Evolutionary conservation across 2,113 vertebrate species (phyloP).

Genomic region (Cynopterus brachyotis): DNA sequence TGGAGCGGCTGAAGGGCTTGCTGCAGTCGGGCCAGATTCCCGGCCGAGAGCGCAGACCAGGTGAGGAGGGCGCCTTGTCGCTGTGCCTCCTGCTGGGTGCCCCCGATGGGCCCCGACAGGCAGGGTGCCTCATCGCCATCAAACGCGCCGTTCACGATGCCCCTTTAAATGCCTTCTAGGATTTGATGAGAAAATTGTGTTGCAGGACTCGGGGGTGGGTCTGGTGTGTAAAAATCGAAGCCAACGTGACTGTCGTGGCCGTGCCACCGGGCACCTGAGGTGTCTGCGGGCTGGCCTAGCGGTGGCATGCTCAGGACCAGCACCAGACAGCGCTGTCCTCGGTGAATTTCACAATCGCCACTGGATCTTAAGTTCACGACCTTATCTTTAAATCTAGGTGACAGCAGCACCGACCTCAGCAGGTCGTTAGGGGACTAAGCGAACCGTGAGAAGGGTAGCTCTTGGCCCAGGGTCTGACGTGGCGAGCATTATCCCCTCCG

Average conservation of each 20-base stretch:
- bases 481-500: neutral
- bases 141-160: neutral
- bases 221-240: neutral
- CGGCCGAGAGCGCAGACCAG: conserved; percentile 90
- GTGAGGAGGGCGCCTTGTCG: conserved; percentile 71
- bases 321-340: neutral
- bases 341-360: neutral
- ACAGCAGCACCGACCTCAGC: neutral
- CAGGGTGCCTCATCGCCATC: neutral
- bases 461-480: neutral
- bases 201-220: neutral
- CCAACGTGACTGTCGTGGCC: neutral
- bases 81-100: no score
- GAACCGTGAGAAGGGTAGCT: no score
- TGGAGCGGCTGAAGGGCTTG: conserved; percentile 94
- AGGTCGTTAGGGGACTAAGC: neutral
- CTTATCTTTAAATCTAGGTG: neutral
- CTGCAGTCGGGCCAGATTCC: conserved; percentile 97
- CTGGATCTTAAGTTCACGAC: neutral
- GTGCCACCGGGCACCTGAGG: no score
- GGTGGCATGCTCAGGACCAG: no score
- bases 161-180: neutral
- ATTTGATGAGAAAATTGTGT: neutral
- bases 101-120: no score
- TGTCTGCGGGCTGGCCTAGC: no score